Base-by-base conservation (phyloP, 2,113 vertebrate species). In the Axis porcinus region DNA sequence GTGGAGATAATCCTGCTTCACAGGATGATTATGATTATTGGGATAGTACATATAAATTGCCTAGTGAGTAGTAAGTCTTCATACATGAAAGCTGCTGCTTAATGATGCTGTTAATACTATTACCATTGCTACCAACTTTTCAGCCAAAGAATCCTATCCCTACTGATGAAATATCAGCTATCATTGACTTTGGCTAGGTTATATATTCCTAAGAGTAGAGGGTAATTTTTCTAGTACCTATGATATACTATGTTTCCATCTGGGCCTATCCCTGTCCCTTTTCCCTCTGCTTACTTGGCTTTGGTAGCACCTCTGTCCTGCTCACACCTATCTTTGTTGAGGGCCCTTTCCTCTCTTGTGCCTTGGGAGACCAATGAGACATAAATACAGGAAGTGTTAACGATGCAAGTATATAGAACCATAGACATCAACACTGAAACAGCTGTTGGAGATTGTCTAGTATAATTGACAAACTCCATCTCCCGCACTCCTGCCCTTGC, bases 151-250 rank as follows among this genome's bases (percentile, higher is more conserved):
- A 91, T 86, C 21, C 93, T 64, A 70, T 74, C 13, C 87, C 27
- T 91, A 88, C 62, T 82, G n/a, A 95, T 85, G 67, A 95, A 86
- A 90, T 97, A 91, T 96, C 52, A 96, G 17, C n/a, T 95, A 45
- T 97, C 50, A 19, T 78, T 96, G 85, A 87, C 45, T 27, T 97
- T 52, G 14, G 10, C 47, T 67, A 45, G 74, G 25, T 43, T 40
- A 78, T 78, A 25, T 45, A 3, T 94, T 96, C 82, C 23, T 95
- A 90, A 95, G 97, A 23, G 14, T 57, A 17, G 55, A 94, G 16
- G 4, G 15, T 96, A n/a, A 15, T 70, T 90, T 95, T 89, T 78
- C 70, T 84, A 57, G 43, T 86, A 14, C 5, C 43, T 86, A 1
- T 81, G 43, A 94, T 86, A 79, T 74, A 13, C n/a, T 91, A 12